Conservation (phyloP, 37 sponge, comb jelly and placozoan species). For the Sycon ciliatum region DNA sequence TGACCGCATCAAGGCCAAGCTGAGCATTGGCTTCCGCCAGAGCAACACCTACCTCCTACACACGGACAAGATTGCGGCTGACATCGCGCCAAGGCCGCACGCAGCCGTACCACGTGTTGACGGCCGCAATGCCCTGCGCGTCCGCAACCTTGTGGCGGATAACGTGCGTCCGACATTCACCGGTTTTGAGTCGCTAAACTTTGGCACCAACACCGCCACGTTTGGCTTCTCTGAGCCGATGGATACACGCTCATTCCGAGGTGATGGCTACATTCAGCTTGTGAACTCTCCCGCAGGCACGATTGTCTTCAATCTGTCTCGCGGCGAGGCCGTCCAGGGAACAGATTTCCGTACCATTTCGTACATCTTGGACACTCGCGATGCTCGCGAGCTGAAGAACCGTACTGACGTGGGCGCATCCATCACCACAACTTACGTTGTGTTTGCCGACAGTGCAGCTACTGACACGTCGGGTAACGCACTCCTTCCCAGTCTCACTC, state of each 20-base stretch:
- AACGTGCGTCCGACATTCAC: neutral
- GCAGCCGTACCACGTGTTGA: too few relatives aligned
- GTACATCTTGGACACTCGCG: neutral
- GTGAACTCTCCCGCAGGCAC: too few relatives aligned
- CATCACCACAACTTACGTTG: conserved; percentile 36
- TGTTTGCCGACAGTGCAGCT: conserved; percentile 29
- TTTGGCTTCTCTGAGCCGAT: conserved; percentile 36
- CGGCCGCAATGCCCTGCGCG: neutral
- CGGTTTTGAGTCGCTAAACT: conserved; percentile 1
- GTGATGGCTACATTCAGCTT: conserved; percentile 28
- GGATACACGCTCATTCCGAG: conserved; percentile 11
- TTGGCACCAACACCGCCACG: conserved; percentile 18
- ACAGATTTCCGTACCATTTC: too few relatives aligned
- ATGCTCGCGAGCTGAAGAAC: neutral
- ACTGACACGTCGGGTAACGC: conserved; percentile 48
- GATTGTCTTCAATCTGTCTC: neutral
- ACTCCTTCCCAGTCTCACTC: neutral
- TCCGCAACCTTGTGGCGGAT: neutral
- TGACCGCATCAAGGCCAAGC: conserved; percentile 25
- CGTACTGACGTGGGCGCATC: conserved; percentile 38
- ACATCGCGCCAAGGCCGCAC: too few relatives aligned
- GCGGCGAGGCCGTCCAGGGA: neutral
- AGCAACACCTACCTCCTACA: neutral
- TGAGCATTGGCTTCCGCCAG: neutral
- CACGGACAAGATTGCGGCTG: neutral